Evolutionary conservation across 1,140 invertebrate genomes (phyloP), one percentile per base, ranked within the genome.

Genomic region (Sitodiplosis mosellana): DNA sequence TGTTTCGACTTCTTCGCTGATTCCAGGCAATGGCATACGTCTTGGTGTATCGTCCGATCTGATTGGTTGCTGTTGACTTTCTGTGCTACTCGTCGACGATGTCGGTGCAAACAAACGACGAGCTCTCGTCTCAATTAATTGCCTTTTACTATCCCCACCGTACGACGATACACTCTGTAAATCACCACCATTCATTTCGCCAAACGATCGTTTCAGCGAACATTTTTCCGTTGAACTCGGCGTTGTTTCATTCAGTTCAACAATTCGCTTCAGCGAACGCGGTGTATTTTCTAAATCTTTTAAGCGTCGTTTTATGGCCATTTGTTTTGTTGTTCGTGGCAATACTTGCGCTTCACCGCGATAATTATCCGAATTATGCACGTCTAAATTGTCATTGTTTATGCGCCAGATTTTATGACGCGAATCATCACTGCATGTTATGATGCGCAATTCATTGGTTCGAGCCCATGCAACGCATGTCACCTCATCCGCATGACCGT

Each of bases 391-490:
- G 47, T 76, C 79, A 54, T 63, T 59, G 21, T 75, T 74, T 15
- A 82, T 63, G 40, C 74, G 69, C 85, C 84, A 89, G 46, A 88
- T 73, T 57, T 78, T 77, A 54, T 85, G 77, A 1, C 73, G 68
- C 8, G 77, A 74, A 67, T 88, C 85, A 59, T 89, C 86, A 34
- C 80, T 81, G 59, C 83, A 82, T 0, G 85, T 88, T 7, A 83
- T 77, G 47, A 88, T 65, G 60, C 78, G 66, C 19, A 66, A 57
- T 51, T 70, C 65, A 15, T 66, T 63, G 14, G 54, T 56, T 12
- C 56, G 52, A 47, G 76, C 78, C 87, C 87, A 90, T 1, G 81
- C 77, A 4, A 88, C 83, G 58, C 80, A 80, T 1, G 86, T 86
- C 0, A 90, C 87, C 69, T 92, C 87, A 6, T 78, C 81, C 14